Evolutionary conservation across 2,113 vertebrate species (phyloP), one percentile per base, ranked within the genome.

Genomic region (Amphiprion percula): DNA sequence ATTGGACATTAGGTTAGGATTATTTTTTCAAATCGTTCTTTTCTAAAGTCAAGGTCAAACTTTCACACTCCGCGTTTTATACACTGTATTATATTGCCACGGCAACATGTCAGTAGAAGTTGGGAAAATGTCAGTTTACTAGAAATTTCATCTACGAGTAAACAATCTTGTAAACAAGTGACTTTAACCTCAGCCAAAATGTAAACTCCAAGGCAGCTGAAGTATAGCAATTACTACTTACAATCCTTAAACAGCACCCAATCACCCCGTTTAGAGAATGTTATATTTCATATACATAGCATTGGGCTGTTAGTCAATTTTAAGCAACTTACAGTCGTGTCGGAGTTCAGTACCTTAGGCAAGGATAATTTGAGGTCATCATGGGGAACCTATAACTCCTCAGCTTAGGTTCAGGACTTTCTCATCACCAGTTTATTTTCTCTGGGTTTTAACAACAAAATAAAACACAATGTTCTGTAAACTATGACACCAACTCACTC

Each of bases 401-500:
- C 28, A 33, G 50, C 26, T 37, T 39, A 46, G 19, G 24, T 33
- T 16, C 28, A 17, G 2, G 33, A 9, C 8, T 37, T 37, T 37
- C 33, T 9, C 33, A 37, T 7, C 4, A 50, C 46, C 23, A 46
- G 30, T 50, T 37, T 58, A 16, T 39, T 21, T 68, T 47, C 52
- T 33, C n/a, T 4, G 49, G 28, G 12, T 26, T 79, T 74, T 56
- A 1, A 50, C 6, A 65, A 44, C 33, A 54, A 62, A 53, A 28
- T 26, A 69, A 37, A 75, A 74, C 68, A 69, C 19, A 78, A 37
- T 49, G 24, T 63, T 23, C 33, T 37, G 16, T 37, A 64, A 64
- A 59, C 46, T 17, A n/a, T 0, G 63, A 61, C 10, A 17, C 17
- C 6, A 54, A 95, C 98, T 97, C 91, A 99, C 98, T 99, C 97